A percentile compares a stretch with the other conserved stretches of the same genome.
Conservation (phyloP, 1,140 invertebrate species). For the Pseudomyrmex dendroicus region DNA sequence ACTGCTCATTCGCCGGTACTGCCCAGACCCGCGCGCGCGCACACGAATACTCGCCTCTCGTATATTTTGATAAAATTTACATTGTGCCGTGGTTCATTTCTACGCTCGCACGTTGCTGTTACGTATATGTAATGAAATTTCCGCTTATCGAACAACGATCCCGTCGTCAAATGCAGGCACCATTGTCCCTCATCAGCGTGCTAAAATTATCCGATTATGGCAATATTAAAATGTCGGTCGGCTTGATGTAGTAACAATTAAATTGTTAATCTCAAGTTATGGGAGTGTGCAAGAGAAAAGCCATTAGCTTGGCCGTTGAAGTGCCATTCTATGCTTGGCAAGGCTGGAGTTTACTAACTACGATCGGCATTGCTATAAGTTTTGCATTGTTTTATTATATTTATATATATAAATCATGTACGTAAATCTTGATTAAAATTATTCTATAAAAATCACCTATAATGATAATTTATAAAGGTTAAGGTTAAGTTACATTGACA, state of each 20-base stretch:
- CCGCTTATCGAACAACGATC: constrained; percentile 42
- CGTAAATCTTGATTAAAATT: constrained; percentile 21
- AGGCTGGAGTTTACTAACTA: constrained; percentile 62
- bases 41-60: neutral
- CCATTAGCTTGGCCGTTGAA: neutral
- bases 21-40: too few species aligned
- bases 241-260: constrained; percentile 31
- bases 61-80: constrained; percentile 53
- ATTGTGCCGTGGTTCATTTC: constrained; percentile 34
- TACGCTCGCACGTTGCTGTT: constrained; percentile 1
- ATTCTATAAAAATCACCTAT: neutral
- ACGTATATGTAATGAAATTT: constrained; percentile 37
- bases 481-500: neutral
- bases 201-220: constrained; percentile 33
- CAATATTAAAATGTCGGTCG: constrained; percentile 32
- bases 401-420: constrained; percentile 43
- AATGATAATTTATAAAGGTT: neutral
- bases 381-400: constrained; percentile 54
- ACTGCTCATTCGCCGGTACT: constrained; percentile 18
- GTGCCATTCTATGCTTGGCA: constrained; percentile 62
- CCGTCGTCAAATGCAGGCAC: neutral
- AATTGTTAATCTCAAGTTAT: constrained; percentile 25
- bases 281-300: constrained; percentile 30
- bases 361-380: constrained; percentile 51
- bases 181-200: neutral